Base-by-base conservation (phyloP, 2,797 vertebrate genomes). In the Zenarchopterus dispar region DNA sequence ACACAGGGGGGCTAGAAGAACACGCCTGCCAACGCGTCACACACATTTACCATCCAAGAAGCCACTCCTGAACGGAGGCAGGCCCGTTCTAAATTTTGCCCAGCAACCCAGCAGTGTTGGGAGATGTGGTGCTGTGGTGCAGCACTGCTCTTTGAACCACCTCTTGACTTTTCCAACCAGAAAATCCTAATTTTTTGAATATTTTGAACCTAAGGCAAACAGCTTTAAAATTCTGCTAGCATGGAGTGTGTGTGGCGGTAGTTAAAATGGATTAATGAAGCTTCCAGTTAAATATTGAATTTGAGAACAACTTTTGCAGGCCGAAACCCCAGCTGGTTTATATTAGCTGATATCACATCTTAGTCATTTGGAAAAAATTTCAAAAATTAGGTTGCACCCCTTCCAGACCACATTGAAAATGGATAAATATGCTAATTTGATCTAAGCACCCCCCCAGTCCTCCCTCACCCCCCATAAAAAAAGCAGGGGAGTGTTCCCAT, bases 31-130 rank as follows among this genome's bases (percentile, higher is more conserved):
- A 49, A 82, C 51, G 81, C 89, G 82, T 89, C 89, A 90, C 84
- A 72, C 73, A n/a, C 86, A 24, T 80, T 91, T 80, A 85, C 75
- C 84, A 59, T 86, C 75, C 85, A 68, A 63, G 78, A 33, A 80
- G 72, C 84, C 75, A 75, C 79, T 83, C 74, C 76, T 69, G 82
- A 53, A 73, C 41, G 76, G 70, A 80, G 80, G 85, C 82, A 79
- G 84, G 71, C 78, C 67, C 17, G 24, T 52, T 67, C 49, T 13
- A 45, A 70, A 68, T 47, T 86, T 89, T 92, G 86, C 89, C 90
- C 89, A 88, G 89, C 89, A 92, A 92, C 90, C 86, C 69, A 76
- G 71, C 77, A 67, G 55, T n/a, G 75, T 43, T 85, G 81, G 81
- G 84, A 82, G 65, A 59, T 42, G 56, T 80, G 75, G 80, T 47